phyloP scores from a whole-genome alignment of 2,797 vertebrate species.

The Siniperca undulata region DNA sequence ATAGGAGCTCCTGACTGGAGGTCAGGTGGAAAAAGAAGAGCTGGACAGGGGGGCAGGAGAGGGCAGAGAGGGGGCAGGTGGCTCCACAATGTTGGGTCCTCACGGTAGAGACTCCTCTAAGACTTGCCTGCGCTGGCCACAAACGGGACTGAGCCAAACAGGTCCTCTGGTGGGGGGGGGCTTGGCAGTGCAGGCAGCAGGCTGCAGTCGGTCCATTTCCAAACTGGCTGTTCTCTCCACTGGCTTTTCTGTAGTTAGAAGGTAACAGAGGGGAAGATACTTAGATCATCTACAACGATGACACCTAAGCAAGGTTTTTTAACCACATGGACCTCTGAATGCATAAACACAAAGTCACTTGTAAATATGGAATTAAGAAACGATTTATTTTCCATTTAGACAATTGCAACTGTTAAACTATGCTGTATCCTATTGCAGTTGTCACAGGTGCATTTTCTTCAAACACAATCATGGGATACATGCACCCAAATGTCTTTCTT shows the following conservation, averaged over 20 bases:
- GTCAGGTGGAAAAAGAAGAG: constrained; percentile 26
- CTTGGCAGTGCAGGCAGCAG: constrained; percentile 69
- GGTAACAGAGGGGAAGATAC: constrained; percentile 1
- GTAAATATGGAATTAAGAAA: background rate
- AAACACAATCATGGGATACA: no score
- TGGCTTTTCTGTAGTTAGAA: constrained; percentile 88
- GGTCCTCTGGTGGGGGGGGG: constrained; percentile 90
- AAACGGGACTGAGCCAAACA: constrained; percentile 96
- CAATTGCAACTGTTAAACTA: no score
- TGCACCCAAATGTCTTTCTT: background rate
- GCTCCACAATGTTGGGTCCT: constrained; percentile 82
- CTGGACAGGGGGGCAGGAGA: constrained; percentile 11
- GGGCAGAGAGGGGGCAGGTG: constrained; percentile 35
- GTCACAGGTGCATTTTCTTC: no score
- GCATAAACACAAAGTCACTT: background rate
- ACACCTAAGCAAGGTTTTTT: background rate
- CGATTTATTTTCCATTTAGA: background rate
- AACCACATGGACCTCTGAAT: background rate
- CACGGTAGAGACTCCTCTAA: constrained; percentile 80
- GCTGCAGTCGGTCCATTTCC: constrained; percentile 75
- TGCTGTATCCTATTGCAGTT: no score
- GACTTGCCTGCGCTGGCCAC: constrained; percentile 99
- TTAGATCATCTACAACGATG: background rate
- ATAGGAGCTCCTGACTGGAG: constrained; percentile 32
- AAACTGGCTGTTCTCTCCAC: constrained; percentile 86